Percentiles rank a stretch among this genome's conserved stretches.
phyloP scores from a whole-genome alignment of 2,113 vertebrate species.

The Gallinago jamesoni region DNA sequence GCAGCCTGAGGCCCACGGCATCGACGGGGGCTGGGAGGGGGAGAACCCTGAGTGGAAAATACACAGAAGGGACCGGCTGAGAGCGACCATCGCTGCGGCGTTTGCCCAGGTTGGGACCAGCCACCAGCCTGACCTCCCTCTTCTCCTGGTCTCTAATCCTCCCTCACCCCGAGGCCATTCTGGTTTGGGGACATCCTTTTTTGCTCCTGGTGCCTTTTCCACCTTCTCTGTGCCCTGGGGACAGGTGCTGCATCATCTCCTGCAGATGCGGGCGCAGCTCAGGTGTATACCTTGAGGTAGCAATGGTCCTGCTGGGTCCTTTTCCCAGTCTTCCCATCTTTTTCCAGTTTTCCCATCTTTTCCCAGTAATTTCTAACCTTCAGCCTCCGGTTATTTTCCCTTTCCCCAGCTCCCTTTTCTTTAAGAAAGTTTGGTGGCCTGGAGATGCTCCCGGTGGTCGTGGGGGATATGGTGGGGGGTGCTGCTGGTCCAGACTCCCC shows the following conservation, averaged over 20 bases:
- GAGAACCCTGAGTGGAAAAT: background rate
- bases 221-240: background rate
- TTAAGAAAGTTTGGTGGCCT: background rate
- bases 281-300: fast-evolving
- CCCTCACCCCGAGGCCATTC: background rate
- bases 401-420: background rate
- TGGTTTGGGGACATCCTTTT: background rate
- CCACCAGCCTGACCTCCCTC: background rate
- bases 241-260: background rate
- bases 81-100: fast-evolving
- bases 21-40: fast-evolving
- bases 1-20: background rate
- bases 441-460: fast-evolving
- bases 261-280: background rate
- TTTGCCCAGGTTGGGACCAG: background rate
- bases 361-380: background rate
- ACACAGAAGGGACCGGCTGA: background rate
- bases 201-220: background rate
- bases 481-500: fast-evolving
- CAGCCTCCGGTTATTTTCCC: background rate
- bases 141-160: fast-evolving
- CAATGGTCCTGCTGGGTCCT: fast-evolving
- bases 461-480: fast-evolving
- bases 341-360: background rate
- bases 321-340: background rate